Conservation (phyloP, 2,113 vertebrate species). For the Dolichallabes microphthalmus region DNA sequence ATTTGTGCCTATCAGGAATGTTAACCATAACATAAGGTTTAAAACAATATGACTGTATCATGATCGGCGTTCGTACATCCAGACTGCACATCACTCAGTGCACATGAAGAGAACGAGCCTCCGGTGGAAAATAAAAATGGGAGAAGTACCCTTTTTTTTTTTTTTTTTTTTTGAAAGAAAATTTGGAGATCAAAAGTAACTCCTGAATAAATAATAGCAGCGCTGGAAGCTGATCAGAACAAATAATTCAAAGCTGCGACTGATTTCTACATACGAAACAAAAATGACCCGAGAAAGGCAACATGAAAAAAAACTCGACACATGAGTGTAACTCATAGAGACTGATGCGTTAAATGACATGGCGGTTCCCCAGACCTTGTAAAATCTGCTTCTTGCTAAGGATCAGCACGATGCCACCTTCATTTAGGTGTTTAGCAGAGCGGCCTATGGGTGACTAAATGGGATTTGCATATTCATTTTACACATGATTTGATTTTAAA, state of each 20-base stretch:
- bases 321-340: background rate
- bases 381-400: constrained; percentile 7
- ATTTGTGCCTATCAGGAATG: background rate
- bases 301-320: background rate
- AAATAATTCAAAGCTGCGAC: constrained; percentile 16
- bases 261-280: constrained; percentile 3
- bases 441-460: background rate
- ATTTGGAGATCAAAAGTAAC: constrained; percentile 14
- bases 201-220: constrained; percentile 27
- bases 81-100: background rate
- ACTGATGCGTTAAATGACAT: background rate
- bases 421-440: constrained; percentile 28
- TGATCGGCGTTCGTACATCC: background rate
- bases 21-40: background rate
- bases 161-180: background rate
- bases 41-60: background rate
- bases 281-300: background rate
- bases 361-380: background rate
- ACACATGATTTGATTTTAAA: constrained; percentile 41
- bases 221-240: constrained; percentile 35
- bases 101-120: background rate
- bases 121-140: background rate
- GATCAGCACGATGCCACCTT: constrained; percentile 4
- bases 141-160: background rate
- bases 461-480: constrained; percentile 44